Conservation (phyloP, 2,113 vertebrate genomes). For the Chunga burmeisteri region DNA sequence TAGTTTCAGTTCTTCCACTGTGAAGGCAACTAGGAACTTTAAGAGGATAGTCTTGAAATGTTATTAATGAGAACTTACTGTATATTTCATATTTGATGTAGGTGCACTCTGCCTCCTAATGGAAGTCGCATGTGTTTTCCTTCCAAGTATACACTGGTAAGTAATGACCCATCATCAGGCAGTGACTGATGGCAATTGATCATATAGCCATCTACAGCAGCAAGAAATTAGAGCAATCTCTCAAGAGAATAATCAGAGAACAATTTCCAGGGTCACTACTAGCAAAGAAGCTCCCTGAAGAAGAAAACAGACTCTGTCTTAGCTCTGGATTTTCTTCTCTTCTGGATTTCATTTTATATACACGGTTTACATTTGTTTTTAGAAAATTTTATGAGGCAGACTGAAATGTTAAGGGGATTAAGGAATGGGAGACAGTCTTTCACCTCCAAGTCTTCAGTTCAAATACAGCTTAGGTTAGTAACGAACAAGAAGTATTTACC, state of each 20-base stretch:
- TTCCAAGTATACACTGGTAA: constrained; percentile 24
- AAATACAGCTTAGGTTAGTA: constrained; percentile 5
- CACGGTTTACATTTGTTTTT: constrained; percentile 37
- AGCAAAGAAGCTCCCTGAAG: constrained; percentile 41
- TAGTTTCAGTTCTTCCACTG: background rate
- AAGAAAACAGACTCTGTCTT: constrained; percentile 43
- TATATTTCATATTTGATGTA: constrained; percentile 48
- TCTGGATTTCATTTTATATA: constrained; percentile 51
- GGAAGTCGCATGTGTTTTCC: constrained; percentile 56
- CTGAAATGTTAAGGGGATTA: constrained; percentile 47
- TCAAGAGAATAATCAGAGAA: constrained; percentile 61
- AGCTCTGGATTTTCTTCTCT: background rate
- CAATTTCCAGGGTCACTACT: constrained; percentile 35
- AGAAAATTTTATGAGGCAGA: constrained; percentile 37
- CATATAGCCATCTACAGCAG: constrained; percentile 50
- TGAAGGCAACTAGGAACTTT: constrained; percentile 25
- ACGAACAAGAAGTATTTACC: constrained; percentile 33
- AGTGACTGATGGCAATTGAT: constrained; percentile 60
- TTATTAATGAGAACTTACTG: constrained; percentile 51
- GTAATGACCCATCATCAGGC: constrained; percentile 62
- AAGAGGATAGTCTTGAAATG: constrained; percentile 43
- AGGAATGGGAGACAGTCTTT: constrained; percentile 22
- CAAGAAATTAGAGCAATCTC: constrained; percentile 59
- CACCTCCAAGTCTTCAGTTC: constrained; percentile 19
- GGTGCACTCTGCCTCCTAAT: constrained; percentile 63